Base-by-base conservation (phyloP, 1,140 invertebrate species). In the Hylaeus volcanicus region DNA sequence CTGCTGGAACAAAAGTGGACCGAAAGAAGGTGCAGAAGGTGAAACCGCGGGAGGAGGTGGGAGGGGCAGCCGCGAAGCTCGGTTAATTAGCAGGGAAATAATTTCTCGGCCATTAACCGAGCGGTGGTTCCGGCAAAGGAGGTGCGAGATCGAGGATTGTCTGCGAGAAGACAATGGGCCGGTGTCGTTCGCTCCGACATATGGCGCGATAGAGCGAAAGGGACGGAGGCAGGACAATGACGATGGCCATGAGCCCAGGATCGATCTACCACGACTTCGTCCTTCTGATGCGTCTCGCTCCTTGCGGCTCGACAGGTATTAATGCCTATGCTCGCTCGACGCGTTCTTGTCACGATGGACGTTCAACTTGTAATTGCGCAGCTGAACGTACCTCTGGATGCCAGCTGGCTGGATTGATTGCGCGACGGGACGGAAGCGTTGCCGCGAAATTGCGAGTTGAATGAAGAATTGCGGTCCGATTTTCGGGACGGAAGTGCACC, bases 41-140 rank as follows among this genome's bases (percentile, higher is more conserved):
- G 58, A 51, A 51, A 64, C 43, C 26, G 26, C 26, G 26, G 12
- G 3, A 12, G 45, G 73, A 53, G 8, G 39, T 41, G 56, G 69
- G 65, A n/a, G 3, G 12, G 48, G 55, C 37, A 11, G 14, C 5
- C 11, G 41, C 8, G 56, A 12, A 66, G 79, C 73, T 79, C 48
- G 79, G 85, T 86, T 86, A 86, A 86, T 86, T 86, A 86, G 81
- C 84, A 77, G 77, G 84, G 84, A 86, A 86, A 86, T 86, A 86
- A 86, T 86, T 86, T 86, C 84, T 86, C 84, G 85, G 81, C 77
- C 84, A 86, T 86, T 86, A 86, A 86, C 76, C 81, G 70, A 80
- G 81, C 84, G 84, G 53, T 14, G 41, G 53, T 9, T 4, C 5
- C 14, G 56, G 83, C 60, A 60, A 85, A 86, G 83, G 74, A 86